Evolutionary conservation across 2,113 vertebrate genomes (phyloP).

Genomic region (Pedionomus torquatus): DNA sequence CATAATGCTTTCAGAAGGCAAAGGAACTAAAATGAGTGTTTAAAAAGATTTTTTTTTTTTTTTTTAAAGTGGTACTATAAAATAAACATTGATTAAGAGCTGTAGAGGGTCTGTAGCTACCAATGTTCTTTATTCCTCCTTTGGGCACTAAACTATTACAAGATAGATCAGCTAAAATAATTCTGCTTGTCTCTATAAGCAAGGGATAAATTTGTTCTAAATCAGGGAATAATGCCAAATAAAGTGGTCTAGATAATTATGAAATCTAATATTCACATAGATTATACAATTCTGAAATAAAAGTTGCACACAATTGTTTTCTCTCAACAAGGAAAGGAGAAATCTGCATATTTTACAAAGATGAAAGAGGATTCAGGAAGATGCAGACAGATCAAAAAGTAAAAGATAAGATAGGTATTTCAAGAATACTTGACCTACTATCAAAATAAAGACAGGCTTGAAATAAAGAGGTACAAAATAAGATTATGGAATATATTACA

Average conservation of each 20-base stretch:
- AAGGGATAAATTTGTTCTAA: background rate
- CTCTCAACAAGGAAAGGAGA: background rate
- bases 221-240: background rate
- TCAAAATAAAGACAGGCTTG: background rate
- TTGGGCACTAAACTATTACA: background rate
- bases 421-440: background rate
- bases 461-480: background rate
- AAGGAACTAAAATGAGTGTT: background rate
- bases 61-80: background rate
- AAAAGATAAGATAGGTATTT: constrained; percentile 1
- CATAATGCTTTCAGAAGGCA: background rate
- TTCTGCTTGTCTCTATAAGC: background rate
- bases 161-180: background rate
- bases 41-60: background rate
- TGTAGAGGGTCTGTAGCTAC: background rate
- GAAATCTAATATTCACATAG: background rate
- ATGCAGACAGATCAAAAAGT: background rate
- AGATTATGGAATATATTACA: background rate
- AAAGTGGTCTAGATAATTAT: background rate
- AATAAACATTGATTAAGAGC: background rate
- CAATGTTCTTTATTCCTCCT: background rate
- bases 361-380: background rate
- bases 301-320: background rate
- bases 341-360: constrained; percentile 40
- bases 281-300: background rate